A percentile compares a stretch with the other conserved stretches of the same genome.
Evolutionary conservation across 1,140 invertebrate genomes (phyloP).

Genomic region (Hyphantria cunea): DNA sequence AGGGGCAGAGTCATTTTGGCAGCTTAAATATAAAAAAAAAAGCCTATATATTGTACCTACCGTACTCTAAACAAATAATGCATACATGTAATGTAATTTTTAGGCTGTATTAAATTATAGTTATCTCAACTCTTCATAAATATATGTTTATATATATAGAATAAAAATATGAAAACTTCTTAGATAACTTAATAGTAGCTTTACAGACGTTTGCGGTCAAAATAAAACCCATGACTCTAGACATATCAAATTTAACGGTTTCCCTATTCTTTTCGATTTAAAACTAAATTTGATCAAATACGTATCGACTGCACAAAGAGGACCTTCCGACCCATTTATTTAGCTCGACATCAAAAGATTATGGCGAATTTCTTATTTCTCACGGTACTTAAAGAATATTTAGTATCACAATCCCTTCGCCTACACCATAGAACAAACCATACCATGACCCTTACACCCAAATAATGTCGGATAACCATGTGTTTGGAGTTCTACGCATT

Average conservation of each 20-base stretch:
- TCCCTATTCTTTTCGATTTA: neutral
- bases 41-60: too few relatives aligned
- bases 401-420: conserved; percentile 39
- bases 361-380: conserved; percentile 26
- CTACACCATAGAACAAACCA: conserved; percentile 51
- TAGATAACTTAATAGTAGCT: too few relatives aligned
- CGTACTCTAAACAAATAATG: too few relatives aligned
- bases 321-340: conserved; percentile 31
- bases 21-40: too few relatives aligned
- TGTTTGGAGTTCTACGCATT: conserved; percentile 59
- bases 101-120: too few relatives aligned
- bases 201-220: neutral
- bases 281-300: neutral
- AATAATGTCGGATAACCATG: conserved; percentile 53
- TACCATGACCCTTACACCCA: conserved; percentile 57
- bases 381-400: conserved; percentile 43
- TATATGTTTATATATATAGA: neutral
- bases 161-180: neutral
- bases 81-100: too few relatives aligned
- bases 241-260: conserved; percentile 5
- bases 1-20: too few relatives aligned
- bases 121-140: too few relatives aligned
- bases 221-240: neutral
- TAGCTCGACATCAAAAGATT: conserved; percentile 14
- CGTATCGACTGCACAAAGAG: neutral